phyloP scores from a whole-genome alignment of 2,888 invertebrate species.

The Meiosimyza platycephala region DNA sequence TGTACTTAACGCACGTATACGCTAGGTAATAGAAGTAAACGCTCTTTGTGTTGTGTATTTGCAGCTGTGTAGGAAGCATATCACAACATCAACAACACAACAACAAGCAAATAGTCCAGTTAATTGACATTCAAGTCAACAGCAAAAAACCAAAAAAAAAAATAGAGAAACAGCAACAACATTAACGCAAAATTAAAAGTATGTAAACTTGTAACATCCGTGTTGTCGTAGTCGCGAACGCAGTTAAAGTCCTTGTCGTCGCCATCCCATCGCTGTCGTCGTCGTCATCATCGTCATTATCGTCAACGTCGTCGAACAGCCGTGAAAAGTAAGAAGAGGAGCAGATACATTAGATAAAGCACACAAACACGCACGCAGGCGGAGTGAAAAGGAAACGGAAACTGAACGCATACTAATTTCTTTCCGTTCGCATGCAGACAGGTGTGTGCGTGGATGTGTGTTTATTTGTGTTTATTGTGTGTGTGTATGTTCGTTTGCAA shows the following conservation, averaged over 20 bases:
- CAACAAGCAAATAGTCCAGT: conserved; percentile 5
- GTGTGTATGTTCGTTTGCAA: not conserved
- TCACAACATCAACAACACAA: not conserved
- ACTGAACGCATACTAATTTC: conserved; percentile 12
- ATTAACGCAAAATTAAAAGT: not conserved
- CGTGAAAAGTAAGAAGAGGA: no score
- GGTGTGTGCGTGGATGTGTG: conserved; percentile 10
- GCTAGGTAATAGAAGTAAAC: not conserved
- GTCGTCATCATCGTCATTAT: not conserved
- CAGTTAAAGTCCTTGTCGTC: conserved; percentile 3
- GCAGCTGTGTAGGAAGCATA: not conserved
- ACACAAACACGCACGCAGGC: not conserved
- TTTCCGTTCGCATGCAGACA: conserved; percentile 4
- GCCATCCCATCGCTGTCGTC: not conserved
- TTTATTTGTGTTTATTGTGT: conserved; percentile 8
- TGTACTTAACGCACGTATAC: not conserved
- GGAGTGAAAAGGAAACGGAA: conserved; percentile 29
- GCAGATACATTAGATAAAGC: no score
- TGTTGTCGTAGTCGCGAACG: not conserved
- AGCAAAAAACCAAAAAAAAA: no score
- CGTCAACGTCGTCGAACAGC: no score
- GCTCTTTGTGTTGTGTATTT: not conserved
- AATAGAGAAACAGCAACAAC: no score
- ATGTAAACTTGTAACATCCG: conserved; percentile 14
- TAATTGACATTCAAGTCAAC: conserved; percentile 22